These are phyloP conservation scores for Erebia aethiops DNA, from an alignment of 2,888 invertebrate species.

Conservation along the genomic window DNA sequence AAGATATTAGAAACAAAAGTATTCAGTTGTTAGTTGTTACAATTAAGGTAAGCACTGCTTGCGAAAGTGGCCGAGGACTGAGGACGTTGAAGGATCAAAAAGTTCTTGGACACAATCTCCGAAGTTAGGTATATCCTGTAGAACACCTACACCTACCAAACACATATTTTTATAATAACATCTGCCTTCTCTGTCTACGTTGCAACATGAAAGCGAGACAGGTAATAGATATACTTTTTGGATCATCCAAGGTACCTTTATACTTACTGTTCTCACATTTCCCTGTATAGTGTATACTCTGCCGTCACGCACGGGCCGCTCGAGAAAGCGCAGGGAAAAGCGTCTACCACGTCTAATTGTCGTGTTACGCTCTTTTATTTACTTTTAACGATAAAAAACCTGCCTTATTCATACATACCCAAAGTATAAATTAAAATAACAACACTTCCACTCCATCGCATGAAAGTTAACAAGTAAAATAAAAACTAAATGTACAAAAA, in stretches of 20 bases:
- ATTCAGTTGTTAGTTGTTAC: too few species aligned
- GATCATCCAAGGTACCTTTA: too few species aligned
- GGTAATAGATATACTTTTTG: background rate
- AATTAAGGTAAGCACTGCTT: too few species aligned
- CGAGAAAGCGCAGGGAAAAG: slow-evolving; percentile 41
- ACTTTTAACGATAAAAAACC: slow-evolving; percentile 11
- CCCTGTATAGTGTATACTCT: slow-evolving; percentile 40
- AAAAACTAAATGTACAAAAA: background rate
- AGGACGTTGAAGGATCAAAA: too few species aligned
- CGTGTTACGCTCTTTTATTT: slow-evolving; percentile 23
- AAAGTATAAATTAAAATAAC: slow-evolving; percentile 16
- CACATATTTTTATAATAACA: too few species aligned
- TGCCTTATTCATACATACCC: background rate
- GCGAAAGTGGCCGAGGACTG: too few species aligned
- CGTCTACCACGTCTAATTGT: slow-evolving; percentile 26
- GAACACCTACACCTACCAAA: too few species aligned
- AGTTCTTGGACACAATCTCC: too few species aligned
- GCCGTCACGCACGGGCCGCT: slow-evolving; percentile 46
- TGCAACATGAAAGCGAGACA: background rate
- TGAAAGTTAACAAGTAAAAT: background rate
- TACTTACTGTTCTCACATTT: slow-evolving; percentile 36
- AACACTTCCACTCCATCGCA: background rate
- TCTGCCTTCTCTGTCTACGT: too few species aligned
- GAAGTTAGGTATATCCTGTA: too few species aligned
- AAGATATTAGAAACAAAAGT: too few species aligned